A percentile compares a stretch with the other conserved stretches of the same genome.
These are phyloP conservation scores for Rhodophaea formosa DNA, from an alignment of 2,888 invertebrate species.

Conservation along the genomic window DNA sequence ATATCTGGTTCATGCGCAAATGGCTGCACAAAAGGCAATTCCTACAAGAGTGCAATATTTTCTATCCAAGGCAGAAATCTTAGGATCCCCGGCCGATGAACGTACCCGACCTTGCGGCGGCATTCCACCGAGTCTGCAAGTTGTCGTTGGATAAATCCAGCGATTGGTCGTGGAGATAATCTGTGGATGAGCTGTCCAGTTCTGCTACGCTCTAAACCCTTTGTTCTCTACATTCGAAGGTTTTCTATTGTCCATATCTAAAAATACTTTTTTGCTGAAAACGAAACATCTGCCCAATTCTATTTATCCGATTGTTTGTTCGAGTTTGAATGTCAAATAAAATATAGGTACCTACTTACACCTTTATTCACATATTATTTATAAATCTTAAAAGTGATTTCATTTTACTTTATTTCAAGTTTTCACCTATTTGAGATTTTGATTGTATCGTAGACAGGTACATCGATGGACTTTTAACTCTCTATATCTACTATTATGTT, in stretches of 20 bases:
- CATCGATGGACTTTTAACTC: too few species aligned
- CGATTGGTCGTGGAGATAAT: slow-evolving; percentile 15
- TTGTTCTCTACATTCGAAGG: neutral
- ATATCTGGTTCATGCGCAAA: too few species aligned
- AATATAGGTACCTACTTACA: too few species aligned
- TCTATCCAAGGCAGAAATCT: slow-evolving; percentile 35
- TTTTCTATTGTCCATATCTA: neutral
- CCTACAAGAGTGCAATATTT: slow-evolving; percentile 3
- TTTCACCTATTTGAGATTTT: too few species aligned
- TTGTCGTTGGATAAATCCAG: slow-evolving; percentile 21
- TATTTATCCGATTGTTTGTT: too few species aligned
- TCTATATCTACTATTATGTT: too few species aligned
- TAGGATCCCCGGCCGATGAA: slow-evolving; percentile 62
- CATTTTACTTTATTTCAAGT: too few species aligned
- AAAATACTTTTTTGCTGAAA: neutral
- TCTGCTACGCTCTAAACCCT: slow-evolving; percentile 19
- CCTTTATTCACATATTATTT: too few species aligned
- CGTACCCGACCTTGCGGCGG: slow-evolving; percentile 68
- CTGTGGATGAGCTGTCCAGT: slow-evolving; percentile 25
- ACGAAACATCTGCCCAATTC: too few species aligned
- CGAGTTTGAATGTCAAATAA: too few species aligned
- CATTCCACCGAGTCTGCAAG: slow-evolving; percentile 48
- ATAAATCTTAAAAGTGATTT: too few species aligned
- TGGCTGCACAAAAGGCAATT: neutral
- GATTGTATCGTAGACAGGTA: too few species aligned